Evolutionary conservation across 1,140 invertebrate species (phyloP).

Genomic region (Meloidogyne chitwoodi): DNA sequence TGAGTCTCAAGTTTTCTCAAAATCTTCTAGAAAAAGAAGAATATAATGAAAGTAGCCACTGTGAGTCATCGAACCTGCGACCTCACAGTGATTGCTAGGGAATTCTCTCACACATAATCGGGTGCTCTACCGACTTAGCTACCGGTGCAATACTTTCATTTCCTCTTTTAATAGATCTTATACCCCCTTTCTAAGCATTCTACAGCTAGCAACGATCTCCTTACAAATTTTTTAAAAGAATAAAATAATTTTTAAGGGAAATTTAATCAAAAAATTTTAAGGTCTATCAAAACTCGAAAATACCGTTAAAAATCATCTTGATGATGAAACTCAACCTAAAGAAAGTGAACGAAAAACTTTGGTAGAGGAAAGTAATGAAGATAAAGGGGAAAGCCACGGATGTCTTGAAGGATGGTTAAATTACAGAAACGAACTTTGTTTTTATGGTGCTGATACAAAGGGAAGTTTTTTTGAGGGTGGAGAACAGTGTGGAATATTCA

Average conservation of each 20-base stretch:
- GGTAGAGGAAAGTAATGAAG: not conserved
- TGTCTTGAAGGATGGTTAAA: slow-evolving; percentile 14
- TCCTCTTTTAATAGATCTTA: too few species aligned
- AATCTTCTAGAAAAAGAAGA: not conserved
- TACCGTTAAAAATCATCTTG: not conserved
- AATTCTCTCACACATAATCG: too few species aligned
- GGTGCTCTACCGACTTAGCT: too few species aligned
- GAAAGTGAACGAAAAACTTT: not conserved
- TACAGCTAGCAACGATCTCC: too few species aligned
- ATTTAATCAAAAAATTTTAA: not conserved
- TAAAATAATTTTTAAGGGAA: not conserved
- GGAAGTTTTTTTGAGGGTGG: not conserved
- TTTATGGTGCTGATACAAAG: not conserved
- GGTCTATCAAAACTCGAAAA: not conserved
- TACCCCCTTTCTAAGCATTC: too few species aligned
- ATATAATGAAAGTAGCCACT: too few species aligned
- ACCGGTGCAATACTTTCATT: too few species aligned
- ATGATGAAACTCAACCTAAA: not conserved
- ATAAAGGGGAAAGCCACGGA: not conserved
- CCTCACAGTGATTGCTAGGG: too few species aligned
- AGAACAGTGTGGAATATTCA: not conserved
- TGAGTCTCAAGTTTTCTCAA: not conserved
- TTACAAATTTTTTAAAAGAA: too few species aligned
- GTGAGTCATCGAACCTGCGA: too few species aligned
- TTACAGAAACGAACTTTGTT: not conserved